A percentile compares a stretch with the other conserved stretches of the same genome.
These are phyloP conservation scores for Sebastes reedi DNA, from an alignment of 2,797 vertebrate species.

Conservation along the genomic window DNA sequence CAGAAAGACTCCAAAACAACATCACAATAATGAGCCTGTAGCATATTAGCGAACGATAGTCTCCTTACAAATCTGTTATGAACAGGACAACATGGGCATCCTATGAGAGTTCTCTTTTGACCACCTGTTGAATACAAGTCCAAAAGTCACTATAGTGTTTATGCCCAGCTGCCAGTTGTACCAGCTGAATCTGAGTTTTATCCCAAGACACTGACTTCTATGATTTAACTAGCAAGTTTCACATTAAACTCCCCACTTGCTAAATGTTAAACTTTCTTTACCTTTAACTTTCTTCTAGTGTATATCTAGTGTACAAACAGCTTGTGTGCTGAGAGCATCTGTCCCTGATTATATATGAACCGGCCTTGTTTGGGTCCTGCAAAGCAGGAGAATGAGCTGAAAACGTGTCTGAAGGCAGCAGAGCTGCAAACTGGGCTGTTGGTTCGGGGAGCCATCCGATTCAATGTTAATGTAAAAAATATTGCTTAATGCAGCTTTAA, in stretches of 20 bases:
- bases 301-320: not conserved
- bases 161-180: not conserved
- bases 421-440: constrained; percentile 29
- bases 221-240: not conserved
- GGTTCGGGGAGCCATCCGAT: constrained; percentile 46
- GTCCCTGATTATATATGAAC: constrained; percentile 4
- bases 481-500: constrained; percentile 70
- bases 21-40: not conserved
- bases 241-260: not conserved
- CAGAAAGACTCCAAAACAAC: not conserved
- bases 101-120: not conserved
- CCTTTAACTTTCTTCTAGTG: too few relatives aligned
- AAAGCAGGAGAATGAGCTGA: constrained; percentile 11
- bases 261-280: not conserved
- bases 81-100: not conserved
- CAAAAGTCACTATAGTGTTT: not conserved
- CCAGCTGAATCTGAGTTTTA: not conserved
- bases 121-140: not conserved
- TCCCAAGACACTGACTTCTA: not conserved
- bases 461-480: constrained; percentile 56
- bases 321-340: not conserved
- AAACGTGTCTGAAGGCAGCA: constrained; percentile 12
- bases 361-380: not conserved
- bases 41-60: not conserved
- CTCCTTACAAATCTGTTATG: not conserved